Evolutionary conservation across 2,888 invertebrate species (phyloP).

Genomic region (Perithous albicinctus): DNA sequence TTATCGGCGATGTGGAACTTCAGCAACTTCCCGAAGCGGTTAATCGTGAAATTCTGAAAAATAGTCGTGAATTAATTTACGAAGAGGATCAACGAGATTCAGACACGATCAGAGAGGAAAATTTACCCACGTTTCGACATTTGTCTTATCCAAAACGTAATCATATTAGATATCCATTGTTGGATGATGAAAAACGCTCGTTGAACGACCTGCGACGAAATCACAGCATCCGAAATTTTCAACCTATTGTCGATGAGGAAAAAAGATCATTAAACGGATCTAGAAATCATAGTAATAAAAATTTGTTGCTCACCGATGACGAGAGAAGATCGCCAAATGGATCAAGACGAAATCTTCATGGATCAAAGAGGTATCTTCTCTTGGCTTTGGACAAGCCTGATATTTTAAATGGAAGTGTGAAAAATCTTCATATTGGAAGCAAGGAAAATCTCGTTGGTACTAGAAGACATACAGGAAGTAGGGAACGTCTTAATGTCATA

Average conservation of each 20-base stretch:
- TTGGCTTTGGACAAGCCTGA: conserved; percentile 72
- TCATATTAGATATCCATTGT: conserved; percentile 48
- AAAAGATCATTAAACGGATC: conserved; percentile 73
- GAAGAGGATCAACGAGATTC: conserved; percentile 71
- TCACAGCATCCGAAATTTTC: conserved; percentile 45
- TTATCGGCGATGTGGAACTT: conserved; percentile 75
- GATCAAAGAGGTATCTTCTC: conserved; percentile 73
- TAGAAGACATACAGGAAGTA: conserved; percentile 74
- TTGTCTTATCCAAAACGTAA: conserved; percentile 45
- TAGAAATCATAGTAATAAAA: conserved; percentile 67
- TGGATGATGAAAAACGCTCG: conserved; percentile 75
- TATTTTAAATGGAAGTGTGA: conserved; percentile 67
- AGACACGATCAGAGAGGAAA: conserved; percentile 67
- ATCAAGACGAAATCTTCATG: conserved; percentile 69
- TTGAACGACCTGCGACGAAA: conserved; percentile 73
- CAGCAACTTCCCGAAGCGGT: conserved; percentile 77
- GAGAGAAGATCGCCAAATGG: conserved; percentile 64
- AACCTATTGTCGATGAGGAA: conserved; percentile 70
- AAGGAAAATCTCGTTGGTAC: conserved; percentile 69
- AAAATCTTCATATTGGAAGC: conserved; percentile 63
- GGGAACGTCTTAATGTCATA: conserved; percentile 84
- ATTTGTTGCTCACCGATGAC: conserved; percentile 61
- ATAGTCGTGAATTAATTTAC: conserved; percentile 77
- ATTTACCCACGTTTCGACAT: conserved; percentile 49
- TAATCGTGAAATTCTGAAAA: conserved; percentile 77